phyloP scores from a whole-genome alignment of 2,888 invertebrate species.

The Agonopterix alstromeriana region DNA sequence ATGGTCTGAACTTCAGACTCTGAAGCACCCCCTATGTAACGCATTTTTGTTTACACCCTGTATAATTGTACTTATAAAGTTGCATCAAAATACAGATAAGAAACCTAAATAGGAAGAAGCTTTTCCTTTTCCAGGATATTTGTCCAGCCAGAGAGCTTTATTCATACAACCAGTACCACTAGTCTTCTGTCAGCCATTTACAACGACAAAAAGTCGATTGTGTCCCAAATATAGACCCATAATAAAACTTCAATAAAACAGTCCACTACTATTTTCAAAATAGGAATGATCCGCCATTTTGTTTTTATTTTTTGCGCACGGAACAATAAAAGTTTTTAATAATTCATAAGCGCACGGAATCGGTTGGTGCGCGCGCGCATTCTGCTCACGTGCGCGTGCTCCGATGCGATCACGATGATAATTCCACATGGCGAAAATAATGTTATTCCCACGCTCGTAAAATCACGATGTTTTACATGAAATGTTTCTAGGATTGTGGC shows the following conservation, averaged over 20 bases:
- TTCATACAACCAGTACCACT: too few relatives aligned
- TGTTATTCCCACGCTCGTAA: constrained; percentile 67
- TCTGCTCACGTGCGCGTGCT: constrained; percentile 54
- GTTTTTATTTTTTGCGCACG: constrained; percentile 53
- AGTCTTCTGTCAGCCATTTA: neutral
- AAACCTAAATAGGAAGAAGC: too few relatives aligned
- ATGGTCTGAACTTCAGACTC: too few relatives aligned
- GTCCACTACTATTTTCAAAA: constrained; percentile 62
- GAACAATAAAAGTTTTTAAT: constrained; percentile 70
- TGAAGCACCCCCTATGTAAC: too few relatives aligned
- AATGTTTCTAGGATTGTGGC: constrained; percentile 15
- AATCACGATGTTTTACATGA: constrained; percentile 58
- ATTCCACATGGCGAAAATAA: constrained; percentile 52
- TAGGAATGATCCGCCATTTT: constrained; percentile 47
- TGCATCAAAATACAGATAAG: too few relatives aligned
- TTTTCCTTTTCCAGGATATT: too few relatives aligned
- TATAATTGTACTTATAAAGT: too few relatives aligned
- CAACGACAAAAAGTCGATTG: constrained; percentile 33
- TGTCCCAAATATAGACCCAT: constrained; percentile 57
- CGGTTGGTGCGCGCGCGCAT: constrained; percentile 33
- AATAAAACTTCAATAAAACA: constrained; percentile 60
- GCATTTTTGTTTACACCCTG: too few relatives aligned
- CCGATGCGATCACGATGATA: constrained; percentile 49
- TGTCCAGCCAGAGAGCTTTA: too few relatives aligned
- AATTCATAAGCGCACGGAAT: constrained; percentile 59